Evolutionary conservation across 2,888 invertebrate genomes (phyloP).

Genomic region (Lasius fuliginosus): DNA sequence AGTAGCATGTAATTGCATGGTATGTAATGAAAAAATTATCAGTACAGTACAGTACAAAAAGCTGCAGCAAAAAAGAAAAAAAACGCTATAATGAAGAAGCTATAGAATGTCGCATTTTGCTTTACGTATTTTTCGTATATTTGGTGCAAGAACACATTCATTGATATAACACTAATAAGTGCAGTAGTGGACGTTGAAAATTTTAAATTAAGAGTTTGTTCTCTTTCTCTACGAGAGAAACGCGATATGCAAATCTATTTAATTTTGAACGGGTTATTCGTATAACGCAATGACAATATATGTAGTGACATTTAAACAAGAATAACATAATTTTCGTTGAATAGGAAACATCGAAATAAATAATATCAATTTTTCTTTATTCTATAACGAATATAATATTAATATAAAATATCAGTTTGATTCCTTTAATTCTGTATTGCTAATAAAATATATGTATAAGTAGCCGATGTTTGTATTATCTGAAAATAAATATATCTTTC

Average conservation of each 20-base stretch:
- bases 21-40: too few relatives aligned
- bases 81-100: too few relatives aligned
- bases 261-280: neutral
- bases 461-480: conserved; percentile 28
- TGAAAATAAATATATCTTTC: neutral
- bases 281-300: too few relatives aligned
- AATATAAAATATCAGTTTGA: too few relatives aligned
- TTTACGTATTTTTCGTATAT: neutral
- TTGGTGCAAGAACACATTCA: neutral
- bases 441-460: conserved; percentile 1
- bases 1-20: neutral
- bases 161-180: neutral
- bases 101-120: neutral
- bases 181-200: neutral
- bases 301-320: too few relatives aligned
- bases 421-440: neutral
- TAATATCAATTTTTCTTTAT: too few relatives aligned
- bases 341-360: too few relatives aligned
- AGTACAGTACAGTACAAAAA: too few relatives aligned
- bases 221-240: neutral
- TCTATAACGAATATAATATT: neutral
- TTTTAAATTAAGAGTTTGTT: neutral
- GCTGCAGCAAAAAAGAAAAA: neutral
- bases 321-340: too few relatives aligned
- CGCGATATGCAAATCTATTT: neutral